Base-by-base conservation (phyloP, 2,797 vertebrate genomes). In the Kryptopterus vitreolus region DNA sequence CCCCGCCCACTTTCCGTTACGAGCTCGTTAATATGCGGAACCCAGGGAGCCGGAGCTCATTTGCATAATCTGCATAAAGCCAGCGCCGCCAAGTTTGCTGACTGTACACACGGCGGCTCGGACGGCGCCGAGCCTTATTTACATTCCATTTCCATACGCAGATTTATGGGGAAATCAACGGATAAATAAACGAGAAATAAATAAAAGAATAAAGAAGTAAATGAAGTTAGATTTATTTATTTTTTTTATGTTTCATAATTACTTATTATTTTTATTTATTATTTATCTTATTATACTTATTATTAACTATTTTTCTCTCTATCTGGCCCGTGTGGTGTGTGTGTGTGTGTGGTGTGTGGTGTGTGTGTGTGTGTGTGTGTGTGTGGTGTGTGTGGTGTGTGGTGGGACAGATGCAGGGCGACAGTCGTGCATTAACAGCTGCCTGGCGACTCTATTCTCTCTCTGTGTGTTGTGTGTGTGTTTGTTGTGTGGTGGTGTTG, bases 1-100 rank as follows among this genome's bases (percentile, higher is more conserved):
- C 75, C 63, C 66, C 63, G 4, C 85, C 82, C 24, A 57, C 46
- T 81, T 76, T 81, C 85, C 22, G 85, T 84, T 86, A 81, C 65
- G 29, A 76, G 53, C 76, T 73, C 77, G 65, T 81, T 81, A 77
- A 20, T 46, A 81, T 81, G 80, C 68, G 26, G 72, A n/a, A 77
- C 57, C 6, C 53, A 31, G 78, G 76, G 73, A 63, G 82, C 63
- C 74, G 58, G 70, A 69, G 78, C 74, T 81, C 22, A 69, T 70
- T 31, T 58, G 50, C 81, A 81, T 82, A 78, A 77, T 78, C 46
- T 66, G 78, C 78, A 82, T 82, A 78, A 77, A 80, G 68, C 77
- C 68, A 72, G 52, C 29, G 63, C 80, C 70, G 73, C 55, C 80
- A 70, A 52, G 66, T 69, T 81, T 59, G 33, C 63, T 43, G 46